Evolutionary conservation across 2,797 vertebrate species (phyloP).

Genomic region (Catharus ustulatus): DNA sequence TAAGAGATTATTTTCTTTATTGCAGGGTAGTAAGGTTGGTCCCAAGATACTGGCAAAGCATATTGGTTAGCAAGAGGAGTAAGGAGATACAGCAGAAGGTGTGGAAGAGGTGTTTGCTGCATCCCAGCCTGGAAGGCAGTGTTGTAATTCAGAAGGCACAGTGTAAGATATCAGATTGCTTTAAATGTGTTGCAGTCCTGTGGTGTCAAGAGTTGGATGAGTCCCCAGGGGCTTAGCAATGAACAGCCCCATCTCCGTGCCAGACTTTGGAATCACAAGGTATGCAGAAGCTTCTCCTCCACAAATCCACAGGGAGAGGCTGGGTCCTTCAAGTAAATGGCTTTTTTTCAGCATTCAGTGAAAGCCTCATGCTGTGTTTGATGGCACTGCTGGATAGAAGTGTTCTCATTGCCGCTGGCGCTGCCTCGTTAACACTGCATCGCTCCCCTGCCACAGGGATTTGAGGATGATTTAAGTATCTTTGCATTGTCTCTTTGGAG

Average conservation of each 20-base stretch:
- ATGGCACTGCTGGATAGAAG: not conserved
- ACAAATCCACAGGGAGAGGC: not conserved
- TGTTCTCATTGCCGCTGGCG: not conserved
- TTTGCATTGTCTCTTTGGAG: not conserved
- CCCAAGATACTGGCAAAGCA: not conserved
- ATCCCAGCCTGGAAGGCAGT: not conserved
- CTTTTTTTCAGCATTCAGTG: not conserved
- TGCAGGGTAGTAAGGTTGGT: not conserved
- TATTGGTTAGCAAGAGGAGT: not conserved
- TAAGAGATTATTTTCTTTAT: not conserved
- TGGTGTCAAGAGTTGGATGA: not conserved
- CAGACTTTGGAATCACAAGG: not conserved
- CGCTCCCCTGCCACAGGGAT: rapidly evolving
- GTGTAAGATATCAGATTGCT: not conserved
- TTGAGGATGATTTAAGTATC: not conserved
- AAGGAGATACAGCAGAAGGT: not conserved
- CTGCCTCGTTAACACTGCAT: not conserved
- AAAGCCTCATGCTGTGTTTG: not conserved
- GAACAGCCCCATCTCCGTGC: not conserved
- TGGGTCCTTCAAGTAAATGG: not conserved
- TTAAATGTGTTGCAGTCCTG: not conserved
- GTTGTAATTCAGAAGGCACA: not conserved
- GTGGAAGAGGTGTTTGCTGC: not conserved
- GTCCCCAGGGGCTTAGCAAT: not conserved
- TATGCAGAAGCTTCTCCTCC: not conserved